Percentiles rank a stretch among this genome's conserved stretches.
Conservation (phyloP, 2,113 vertebrate species). For the Chaetodon trifascialis region DNA sequence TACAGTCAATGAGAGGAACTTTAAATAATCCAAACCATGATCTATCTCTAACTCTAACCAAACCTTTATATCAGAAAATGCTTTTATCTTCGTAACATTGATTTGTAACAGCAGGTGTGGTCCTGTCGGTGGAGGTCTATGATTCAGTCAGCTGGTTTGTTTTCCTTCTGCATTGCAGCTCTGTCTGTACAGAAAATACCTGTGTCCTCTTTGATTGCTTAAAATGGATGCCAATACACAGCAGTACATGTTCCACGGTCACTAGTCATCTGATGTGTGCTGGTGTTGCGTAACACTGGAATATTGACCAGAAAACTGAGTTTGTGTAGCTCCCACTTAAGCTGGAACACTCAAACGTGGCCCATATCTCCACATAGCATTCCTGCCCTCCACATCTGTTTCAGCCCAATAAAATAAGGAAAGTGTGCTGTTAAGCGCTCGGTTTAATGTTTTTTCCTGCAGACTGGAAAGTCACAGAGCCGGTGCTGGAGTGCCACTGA, state of each 20-base stretch:
- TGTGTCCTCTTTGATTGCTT: background rate
- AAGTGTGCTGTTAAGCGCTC: conserved; percentile 20
- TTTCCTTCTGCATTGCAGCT: background rate
- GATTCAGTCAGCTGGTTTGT: background rate
- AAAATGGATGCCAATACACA: background rate
- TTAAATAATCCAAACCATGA: too few species aligned
- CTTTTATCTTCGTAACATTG: too few species aligned
- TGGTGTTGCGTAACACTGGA: background rate
- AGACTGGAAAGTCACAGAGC: conserved; percentile 41
- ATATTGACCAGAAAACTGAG: background rate
- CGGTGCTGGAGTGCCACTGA: conserved; percentile 26
- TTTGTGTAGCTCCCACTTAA: background rate
- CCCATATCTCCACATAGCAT: background rate
- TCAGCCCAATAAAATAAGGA: conserved; percentile 37
- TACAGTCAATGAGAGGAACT: too few species aligned
- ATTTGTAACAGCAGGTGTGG: too few species aligned
- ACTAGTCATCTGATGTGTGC: background rate
- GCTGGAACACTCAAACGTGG: conserved; percentile 3
- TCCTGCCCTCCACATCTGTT: conserved; percentile 17
- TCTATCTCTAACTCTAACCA: too few species aligned
- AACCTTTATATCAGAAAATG: too few species aligned
- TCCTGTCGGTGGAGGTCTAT: background rate
- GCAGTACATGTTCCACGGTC: background rate
- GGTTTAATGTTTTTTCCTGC: background rate
- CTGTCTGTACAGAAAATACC: background rate